Evolutionary conservation across 1,140 invertebrate genomes (phyloP).

Genomic region (Chironomus striatipennis): DNA sequence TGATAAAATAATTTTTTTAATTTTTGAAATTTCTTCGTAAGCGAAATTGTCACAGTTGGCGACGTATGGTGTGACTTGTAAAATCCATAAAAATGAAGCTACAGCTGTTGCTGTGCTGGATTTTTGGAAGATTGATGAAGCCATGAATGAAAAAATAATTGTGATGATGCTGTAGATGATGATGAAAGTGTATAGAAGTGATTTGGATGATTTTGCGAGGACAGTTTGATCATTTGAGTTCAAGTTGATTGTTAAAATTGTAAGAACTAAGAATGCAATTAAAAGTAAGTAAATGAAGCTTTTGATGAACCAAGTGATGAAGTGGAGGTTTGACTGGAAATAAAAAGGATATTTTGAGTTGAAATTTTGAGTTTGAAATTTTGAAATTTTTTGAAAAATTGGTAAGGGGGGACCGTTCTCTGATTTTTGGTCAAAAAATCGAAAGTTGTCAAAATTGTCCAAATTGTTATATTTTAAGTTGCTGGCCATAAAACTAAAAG

Average conservation of each 20-base stretch:
- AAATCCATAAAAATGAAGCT: slow-evolving; percentile 59
- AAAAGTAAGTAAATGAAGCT: slow-evolving; percentile 61
- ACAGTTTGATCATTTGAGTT: slow-evolving; percentile 29
- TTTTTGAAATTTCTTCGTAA: slow-evolving; percentile 42
- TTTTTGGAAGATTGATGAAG: slow-evolving; percentile 60
- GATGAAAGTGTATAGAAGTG: slow-evolving; percentile 50
- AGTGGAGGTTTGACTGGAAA: slow-evolving; percentile 69
- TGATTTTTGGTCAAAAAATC: no score
- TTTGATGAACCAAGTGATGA: slow-evolving; percentile 75
- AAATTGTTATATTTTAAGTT: no score
- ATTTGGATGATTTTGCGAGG: slow-evolving; percentile 47
- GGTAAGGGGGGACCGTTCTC: no score
- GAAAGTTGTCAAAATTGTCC: no score
- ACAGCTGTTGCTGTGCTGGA: slow-evolving; percentile 62
- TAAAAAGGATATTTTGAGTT: no score
- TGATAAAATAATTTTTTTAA: slow-evolving; percentile 46
- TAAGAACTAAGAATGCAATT: slow-evolving; percentile 47
- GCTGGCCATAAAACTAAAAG: no score
- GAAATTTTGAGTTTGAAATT: no score
- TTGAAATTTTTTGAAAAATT: no score
- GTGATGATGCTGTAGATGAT: slow-evolving; percentile 48
- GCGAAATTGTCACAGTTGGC: slow-evolving; percentile 28
- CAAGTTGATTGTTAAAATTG: slow-evolving; percentile 44
- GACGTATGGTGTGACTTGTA: slow-evolving; percentile 44
- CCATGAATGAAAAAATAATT: slow-evolving; percentile 57